Evolutionary conservation across 2,797 vertebrate species (phyloP).

Genomic region (Dermochelys coriacea): DNA sequence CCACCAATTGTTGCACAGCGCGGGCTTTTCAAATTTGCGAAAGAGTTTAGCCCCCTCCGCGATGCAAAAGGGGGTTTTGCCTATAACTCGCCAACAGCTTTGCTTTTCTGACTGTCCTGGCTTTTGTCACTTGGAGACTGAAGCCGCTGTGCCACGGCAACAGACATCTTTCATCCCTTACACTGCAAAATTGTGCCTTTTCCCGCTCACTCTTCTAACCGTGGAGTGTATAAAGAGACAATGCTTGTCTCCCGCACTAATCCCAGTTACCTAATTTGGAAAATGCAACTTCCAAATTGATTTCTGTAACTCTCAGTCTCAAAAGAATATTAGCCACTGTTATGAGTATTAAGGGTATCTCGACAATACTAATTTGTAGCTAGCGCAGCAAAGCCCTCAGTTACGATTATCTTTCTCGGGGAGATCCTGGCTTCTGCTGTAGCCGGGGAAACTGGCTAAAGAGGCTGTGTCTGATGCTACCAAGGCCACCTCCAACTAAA

Average conservation of each 20-base stretch:
- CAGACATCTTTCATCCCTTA: background rate
- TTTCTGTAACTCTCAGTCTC: background rate
- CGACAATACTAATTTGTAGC: background rate
- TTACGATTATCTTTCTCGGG: background rate
- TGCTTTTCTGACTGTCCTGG: background rate
- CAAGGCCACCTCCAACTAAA: background rate
- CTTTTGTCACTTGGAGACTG: background rate
- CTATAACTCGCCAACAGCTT: background rate
- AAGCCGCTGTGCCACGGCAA: background rate
- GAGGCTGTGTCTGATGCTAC: background rate
- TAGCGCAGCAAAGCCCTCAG: background rate
- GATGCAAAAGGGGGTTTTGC: accelerated
- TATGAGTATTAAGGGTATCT: background rate
- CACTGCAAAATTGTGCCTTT: background rate
- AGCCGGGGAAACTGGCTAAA: background rate
- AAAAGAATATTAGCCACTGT: background rate
- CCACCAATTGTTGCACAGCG: background rate
- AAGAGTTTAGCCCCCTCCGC: background rate
- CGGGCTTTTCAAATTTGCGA: background rate
- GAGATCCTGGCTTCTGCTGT: background rate
- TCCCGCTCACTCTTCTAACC: background rate
- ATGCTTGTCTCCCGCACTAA: background rate
- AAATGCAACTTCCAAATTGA: background rate
- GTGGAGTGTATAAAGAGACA: background rate
- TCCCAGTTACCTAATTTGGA: background rate